These are phyloP conservation scores for Brassicogethes aeneus DNA, from an alignment of 2,888 invertebrate genomes.

Conservation along the genomic window DNA sequence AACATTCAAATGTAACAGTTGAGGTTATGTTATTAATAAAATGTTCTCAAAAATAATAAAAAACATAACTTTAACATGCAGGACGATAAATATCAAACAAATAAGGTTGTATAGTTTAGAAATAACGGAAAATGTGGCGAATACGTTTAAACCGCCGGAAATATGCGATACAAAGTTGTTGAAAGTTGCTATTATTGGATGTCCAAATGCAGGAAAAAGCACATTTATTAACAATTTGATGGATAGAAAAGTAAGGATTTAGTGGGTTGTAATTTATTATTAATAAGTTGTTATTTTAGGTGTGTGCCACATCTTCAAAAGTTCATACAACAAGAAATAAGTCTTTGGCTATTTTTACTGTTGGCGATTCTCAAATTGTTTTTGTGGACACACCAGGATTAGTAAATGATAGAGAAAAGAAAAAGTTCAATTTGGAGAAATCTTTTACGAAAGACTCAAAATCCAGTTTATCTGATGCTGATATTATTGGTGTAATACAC, in stretches of 20 bases:
- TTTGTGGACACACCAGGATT: slow-evolving; percentile 93
- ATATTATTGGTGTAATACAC: slow-evolving; percentile 79
- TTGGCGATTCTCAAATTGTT: slow-evolving; percentile 76
- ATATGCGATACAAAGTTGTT: too few relatives aligned
- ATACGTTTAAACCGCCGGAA: too few relatives aligned
- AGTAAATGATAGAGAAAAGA: slow-evolving; percentile 57
- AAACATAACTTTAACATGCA: too few relatives aligned
- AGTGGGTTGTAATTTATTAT: neutral
- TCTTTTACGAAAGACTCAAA: slow-evolving; percentile 52
- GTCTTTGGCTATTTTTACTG: slow-evolving; percentile 62
- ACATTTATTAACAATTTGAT: slow-evolving; percentile 84
- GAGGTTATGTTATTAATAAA: too few relatives aligned
- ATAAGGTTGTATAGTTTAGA: too few relatives aligned
- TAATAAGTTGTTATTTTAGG: slow-evolving; percentile 45
- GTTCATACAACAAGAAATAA: slow-evolving; percentile 81
- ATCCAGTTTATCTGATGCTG: slow-evolving; percentile 56
- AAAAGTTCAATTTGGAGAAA: slow-evolving; percentile 54
- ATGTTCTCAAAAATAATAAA: too few relatives aligned
- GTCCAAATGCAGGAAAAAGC: slow-evolving; percentile 94
- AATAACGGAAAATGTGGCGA: too few relatives aligned
- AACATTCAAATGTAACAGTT: too few relatives aligned
- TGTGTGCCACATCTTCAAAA: slow-evolving; percentile 84
- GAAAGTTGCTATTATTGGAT: slow-evolving; percentile 80
- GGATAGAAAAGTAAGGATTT: slow-evolving; percentile 56
- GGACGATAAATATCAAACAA: too few relatives aligned